Percentiles rank a stretch among this genome's conserved stretches.
Evolutionary conservation across 2,888 invertebrate species (phyloP).

Genomic region (Nemurella pictetii): DNA sequence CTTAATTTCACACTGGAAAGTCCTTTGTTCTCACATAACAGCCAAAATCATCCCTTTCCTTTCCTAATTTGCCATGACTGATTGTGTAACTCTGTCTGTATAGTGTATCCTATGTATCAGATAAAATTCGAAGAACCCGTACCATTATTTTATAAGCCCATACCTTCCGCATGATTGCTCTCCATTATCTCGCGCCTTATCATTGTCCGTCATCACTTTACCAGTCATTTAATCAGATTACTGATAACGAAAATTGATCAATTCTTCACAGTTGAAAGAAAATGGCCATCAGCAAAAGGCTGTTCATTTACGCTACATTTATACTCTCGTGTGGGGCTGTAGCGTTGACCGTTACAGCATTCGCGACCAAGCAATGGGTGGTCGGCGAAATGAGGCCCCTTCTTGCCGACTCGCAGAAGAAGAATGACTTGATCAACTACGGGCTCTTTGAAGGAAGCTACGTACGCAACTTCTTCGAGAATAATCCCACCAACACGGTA

Average conservation of each 20-base stretch:
- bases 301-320: slow-evolving; percentile 33
- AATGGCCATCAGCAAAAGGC: slow-evolving; percentile 36
- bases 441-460: slow-evolving; percentile 36
- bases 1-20: no score
- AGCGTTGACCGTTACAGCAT: slow-evolving; percentile 33
- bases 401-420: background rate
- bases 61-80: no score
- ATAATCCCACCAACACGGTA: no score
- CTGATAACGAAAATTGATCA: background rate
- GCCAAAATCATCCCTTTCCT: no score
- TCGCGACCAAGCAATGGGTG: slow-evolving; percentile 37
- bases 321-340: slow-evolving; percentile 34
- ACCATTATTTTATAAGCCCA: no score
- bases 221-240: background rate
- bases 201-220: background rate
- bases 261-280: background rate
- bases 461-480: background rate
- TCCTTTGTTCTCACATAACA: no score
- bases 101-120: no score
- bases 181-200: background rate
- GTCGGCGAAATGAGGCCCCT: background rate
- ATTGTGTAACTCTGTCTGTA: no score
- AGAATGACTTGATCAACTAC: slow-evolving; percentile 25
- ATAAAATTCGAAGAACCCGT: no score
- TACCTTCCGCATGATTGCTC: background rate